Evolutionary conservation across 2,113 vertebrate species (phyloP), one percentile per base, ranked within the genome.

Genomic region (Pelvicachromis taeniatus): DNA sequence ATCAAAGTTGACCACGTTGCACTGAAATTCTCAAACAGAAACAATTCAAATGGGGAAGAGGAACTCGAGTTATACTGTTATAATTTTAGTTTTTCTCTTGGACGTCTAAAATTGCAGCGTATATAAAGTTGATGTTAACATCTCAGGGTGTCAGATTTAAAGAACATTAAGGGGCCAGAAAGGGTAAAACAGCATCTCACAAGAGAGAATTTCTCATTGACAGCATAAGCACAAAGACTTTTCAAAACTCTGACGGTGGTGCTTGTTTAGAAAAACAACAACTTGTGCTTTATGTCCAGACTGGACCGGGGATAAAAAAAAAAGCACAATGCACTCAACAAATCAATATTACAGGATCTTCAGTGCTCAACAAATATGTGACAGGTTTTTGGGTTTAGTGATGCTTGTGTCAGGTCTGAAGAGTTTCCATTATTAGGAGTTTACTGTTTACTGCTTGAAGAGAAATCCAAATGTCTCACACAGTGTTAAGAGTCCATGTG

Each of bases 331-430:
- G 83, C 45, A 42, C 56, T 81, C 38, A 13, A 65, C 53, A 68
- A 77, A 87, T 85, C 85, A 88, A 83, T 83, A 85, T 86, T 84
- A 59, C 55, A 58, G 40, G 35, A 45, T 65, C 81, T 89, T 87
- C 78, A 80, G 26, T 63, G 40, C 54, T 82, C 87, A 91, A 85
- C 83, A 88, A 79, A 85, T 88, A 55, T 19, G 81, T 70, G 45
- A 40, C 29, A 19, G 21, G 31, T 83, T 78, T 52, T 11, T 55
- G 17, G 48, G 56, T 42, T 80, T 61, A 26, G n/a, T 6, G 16
- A 17, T 17, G 73, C 26, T 21, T 31, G 17, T 7, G 6, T 9
- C 80, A 50, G 26, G 29, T 80, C 40, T 68, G 7, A 29, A 55
- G 79, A 82, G 29, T 81, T 73, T 7, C 19, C 4, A 70, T 35